Conservation (phyloP, 2,797 vertebrate species). For the Hippoglossus hippoglossus region DNA sequence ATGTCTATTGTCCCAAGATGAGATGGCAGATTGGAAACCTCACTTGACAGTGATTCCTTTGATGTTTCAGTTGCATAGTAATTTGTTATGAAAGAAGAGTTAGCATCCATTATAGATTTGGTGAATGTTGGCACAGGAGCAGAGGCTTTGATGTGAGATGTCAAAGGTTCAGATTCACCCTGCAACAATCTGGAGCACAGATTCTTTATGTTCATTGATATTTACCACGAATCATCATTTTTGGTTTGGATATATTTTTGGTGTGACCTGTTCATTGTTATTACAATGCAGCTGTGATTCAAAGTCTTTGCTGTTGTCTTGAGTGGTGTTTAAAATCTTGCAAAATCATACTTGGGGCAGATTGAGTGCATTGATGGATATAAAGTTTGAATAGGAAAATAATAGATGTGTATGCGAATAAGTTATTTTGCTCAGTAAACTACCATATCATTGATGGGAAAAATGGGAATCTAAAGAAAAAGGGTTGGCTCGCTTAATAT, state of each 20-base stretch:
- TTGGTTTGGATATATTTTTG: not conserved
- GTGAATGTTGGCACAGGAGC: slow-evolving; percentile 57
- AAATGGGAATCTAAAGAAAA: not conserved
- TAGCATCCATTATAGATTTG: slow-evolving; percentile 75
- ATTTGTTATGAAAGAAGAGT: slow-evolving; percentile 69
- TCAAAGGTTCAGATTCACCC: slow-evolving; percentile 52
- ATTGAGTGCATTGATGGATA: not conserved
- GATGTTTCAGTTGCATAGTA: slow-evolving; percentile 59
- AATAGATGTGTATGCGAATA: not conserved
- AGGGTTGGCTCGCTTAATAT: not conserved
- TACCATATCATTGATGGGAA: not conserved
- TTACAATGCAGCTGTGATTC: not conserved
- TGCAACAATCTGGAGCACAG: slow-evolving; percentile 32
- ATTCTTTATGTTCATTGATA: slow-evolving; percentile 2
- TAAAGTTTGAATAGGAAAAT: not conserved
- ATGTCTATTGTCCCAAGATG: slow-evolving; percentile 45
- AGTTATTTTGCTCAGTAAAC: not conserved
- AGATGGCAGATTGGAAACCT: slow-evolving; percentile 53
- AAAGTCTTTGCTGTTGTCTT: not conserved
- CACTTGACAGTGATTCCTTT: slow-evolving; percentile 62
- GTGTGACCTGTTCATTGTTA: not conserved
- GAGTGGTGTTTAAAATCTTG: not conserved
- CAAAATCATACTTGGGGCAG: no score
- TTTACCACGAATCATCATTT: not conserved
- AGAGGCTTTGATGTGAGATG: slow-evolving; percentile 74